Evolutionary conservation across 1,140 invertebrate genomes (phyloP), one percentile per base, ranked within the genome.

Genomic region (Ceratina japonica): DNA sequence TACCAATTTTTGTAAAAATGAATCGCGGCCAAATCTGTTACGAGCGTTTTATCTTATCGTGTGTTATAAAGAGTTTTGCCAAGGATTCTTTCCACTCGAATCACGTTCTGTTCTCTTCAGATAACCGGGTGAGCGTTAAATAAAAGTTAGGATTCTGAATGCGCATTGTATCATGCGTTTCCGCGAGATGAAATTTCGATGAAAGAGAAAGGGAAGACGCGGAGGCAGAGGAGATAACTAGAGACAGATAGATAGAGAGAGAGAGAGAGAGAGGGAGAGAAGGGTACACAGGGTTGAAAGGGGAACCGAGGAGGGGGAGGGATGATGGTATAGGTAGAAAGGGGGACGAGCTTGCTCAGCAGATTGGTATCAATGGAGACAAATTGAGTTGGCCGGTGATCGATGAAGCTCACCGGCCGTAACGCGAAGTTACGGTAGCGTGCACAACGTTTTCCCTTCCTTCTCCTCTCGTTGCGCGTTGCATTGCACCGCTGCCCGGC

Each of bases 331-430:
- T 31, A 63, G 70, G 71, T 66, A 73, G 37, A 44, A 44, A 44
- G 37, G 83, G 85, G 84, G 83, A 82, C 78, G 87, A 87, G 91
- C 89, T 91, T 90, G 91, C 91, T 92, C 91, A 92, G 91, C 91
- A 92, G 89, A 91, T 92, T 91, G 90, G 89, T 91, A 91, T 92
- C 91, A 92, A 92, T 92, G 90, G 91, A 92, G 91, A 92, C 89
- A 92, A 92, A 92, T 92, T 92, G 90, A 92, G 90, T 91, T 90
- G 89, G 87, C 88, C 85, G 86, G 90, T 92, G 91, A 92, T 92
- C 91, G 91, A 92, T 92, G 90, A 90, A 91, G 89, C 90, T 91
- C 89, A 89, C 89, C 88, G 81, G 83, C 87, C 90, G 88, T 90
- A 90, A 90, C 90, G 88, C 85, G 69, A 91, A 89, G 89, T 91